A percentile compares a stretch with the other conserved stretches of the same genome.
Conservation (phyloP, 2,113 vertebrate genomes). For the Ornithorhynchus anatinus region DNA sequence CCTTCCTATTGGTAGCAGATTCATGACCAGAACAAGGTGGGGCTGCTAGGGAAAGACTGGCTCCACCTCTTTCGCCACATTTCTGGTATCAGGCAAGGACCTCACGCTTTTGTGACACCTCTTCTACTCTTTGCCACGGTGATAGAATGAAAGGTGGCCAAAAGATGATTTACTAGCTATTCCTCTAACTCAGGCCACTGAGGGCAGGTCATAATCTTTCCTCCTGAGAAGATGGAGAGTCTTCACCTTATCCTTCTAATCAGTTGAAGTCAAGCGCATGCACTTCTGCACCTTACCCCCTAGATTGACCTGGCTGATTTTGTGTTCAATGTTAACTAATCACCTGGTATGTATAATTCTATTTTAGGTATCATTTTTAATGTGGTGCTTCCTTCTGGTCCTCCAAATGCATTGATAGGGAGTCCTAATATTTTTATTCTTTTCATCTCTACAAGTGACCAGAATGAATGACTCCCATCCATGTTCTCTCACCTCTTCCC, state of each 20-base stretch:
- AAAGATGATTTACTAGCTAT: not conserved
- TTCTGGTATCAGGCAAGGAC: too few species aligned
- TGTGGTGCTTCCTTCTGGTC: constrained; percentile 66
- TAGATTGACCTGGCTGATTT: constrained; percentile 64
- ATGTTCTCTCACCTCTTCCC: constrained; percentile 40
- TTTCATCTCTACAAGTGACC: constrained; percentile 70
- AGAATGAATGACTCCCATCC: constrained; percentile 66
- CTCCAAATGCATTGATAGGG: constrained; percentile 66
- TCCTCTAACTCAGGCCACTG: not conserved
- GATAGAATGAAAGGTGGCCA: too few species aligned
- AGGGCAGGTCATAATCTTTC: constrained; percentile 31
- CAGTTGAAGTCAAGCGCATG: constrained; percentile 42
- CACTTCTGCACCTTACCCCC: constrained; percentile 30
- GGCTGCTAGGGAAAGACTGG: too few species aligned
- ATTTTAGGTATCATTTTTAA: constrained; percentile 71
- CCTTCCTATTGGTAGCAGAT: too few species aligned
- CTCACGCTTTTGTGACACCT: too few species aligned
- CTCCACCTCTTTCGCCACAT: too few species aligned
- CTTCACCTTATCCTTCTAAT: constrained; percentile 65
- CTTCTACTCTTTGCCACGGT: too few species aligned
- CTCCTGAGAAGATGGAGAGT: constrained; percentile 28
- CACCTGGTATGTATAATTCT: constrained; percentile 62
- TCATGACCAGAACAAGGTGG: too few species aligned
- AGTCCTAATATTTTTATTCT: constrained; percentile 73
- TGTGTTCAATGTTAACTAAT: constrained; percentile 63